Evolutionary conservation across 2,888 invertebrate genomes (phyloP), one percentile per base, ranked within the genome.

Genomic region (Cepaea hortensis): DNA sequence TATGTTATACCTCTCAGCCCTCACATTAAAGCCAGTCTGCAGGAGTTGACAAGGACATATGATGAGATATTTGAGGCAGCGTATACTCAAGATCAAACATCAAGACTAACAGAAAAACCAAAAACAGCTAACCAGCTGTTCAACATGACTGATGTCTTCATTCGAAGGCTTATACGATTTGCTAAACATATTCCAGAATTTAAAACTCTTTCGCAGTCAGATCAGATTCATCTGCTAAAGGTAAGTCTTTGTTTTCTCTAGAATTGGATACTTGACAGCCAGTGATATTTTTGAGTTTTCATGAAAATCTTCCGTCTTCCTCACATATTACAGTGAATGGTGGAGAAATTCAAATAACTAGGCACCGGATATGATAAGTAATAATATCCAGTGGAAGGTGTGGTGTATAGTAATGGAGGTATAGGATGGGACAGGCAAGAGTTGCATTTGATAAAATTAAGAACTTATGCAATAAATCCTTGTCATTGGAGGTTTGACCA

Each of bases 151-250:
- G 93, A 93, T 83, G 90, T 92, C 83, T 93, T 93, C 87, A 98
- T 99, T 91, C 95, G 98, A 87, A 95, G 98, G 85, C 94, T 96
- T 23, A 96, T 96, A 85, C 95, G 95, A 90, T 96, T 96, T 95
- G 95, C 95, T 11, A 96, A 96, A 91, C 94, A 95, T 90, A 94
- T 96, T 85, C 94, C 93, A 93, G 97, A 97, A 0, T 99, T 99
- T 95, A 97, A 97, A 94, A 97, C 97, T 92, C 97, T 99, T 96
- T 97, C 98, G 93, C 97, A 98, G 93, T 97, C 98, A 92, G 99
- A 99, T 94, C 98, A 98, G 95, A 96, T 97, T 85, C 96, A 96
- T 75, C 95, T 98, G 23, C 94, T 98, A 6, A 98, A 98, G 91
- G 93, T 93, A 88, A 88, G 77, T 61, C 15, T 4, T 35, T 68